A percentile compares a stretch with the other conserved stretches of the same genome.
Evolutionary conservation across 2,113 vertebrate species (phyloP).

Genomic region (Galeopterus variegatus): DNA sequence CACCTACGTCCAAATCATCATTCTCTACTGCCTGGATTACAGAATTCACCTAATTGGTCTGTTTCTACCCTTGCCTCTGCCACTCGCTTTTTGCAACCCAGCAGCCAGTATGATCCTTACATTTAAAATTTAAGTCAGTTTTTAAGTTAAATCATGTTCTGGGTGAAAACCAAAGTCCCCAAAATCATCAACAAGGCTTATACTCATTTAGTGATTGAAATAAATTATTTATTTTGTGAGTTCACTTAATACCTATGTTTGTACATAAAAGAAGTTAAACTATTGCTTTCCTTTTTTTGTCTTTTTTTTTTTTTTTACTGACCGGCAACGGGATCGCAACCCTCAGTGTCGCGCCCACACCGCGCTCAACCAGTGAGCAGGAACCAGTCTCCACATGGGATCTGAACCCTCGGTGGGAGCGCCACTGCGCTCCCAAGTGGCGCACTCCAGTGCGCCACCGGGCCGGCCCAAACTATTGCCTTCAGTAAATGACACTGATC

Average conservation of each 20-base stretch:
- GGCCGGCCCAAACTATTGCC: too few relatives aligned
- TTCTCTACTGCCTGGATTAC: neutral
- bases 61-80: neutral
- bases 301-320: too few relatives aligned
- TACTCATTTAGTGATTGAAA: neutral
- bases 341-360: too few relatives aligned
- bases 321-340: too few relatives aligned
- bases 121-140: neutral
- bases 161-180: neutral
- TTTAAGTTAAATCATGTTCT: neutral
- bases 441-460: too few relatives aligned
- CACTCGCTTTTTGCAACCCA: neutral
- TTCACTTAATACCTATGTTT: neutral
- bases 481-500: conserved; percentile 17
- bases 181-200: neutral
- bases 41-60: neutral
- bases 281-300: too few relatives aligned
- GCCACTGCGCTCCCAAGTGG: too few relatives aligned
- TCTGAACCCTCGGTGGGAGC: too few relatives aligned
- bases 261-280: neutral
- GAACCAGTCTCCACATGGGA: too few relatives aligned
- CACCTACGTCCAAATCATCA: neutral
- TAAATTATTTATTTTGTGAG: neutral
- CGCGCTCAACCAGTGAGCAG: too few relatives aligned
- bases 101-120: neutral